phyloP scores from a whole-genome alignment of 1,140 invertebrate species.

The Cylas formicarius region DNA sequence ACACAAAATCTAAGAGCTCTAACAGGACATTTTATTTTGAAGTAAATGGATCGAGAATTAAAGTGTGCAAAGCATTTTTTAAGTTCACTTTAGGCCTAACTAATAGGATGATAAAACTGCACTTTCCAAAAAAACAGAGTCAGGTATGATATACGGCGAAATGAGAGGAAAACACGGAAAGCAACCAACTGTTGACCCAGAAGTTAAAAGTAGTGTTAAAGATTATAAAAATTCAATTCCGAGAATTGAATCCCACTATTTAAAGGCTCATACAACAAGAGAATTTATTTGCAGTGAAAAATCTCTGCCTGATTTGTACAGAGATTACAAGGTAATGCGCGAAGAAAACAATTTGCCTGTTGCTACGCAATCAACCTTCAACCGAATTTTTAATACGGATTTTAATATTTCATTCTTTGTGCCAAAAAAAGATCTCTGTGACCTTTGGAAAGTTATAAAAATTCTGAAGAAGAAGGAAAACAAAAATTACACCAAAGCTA shows the following conservation, averaged over 20 bases:
- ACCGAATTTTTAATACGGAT: conserved; percentile 28
- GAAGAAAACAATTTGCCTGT: conserved; percentile 5
- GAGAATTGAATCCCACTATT: conserved; percentile 24
- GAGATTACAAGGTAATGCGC: conserved; percentile 17
- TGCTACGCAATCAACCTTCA: conserved; percentile 9
- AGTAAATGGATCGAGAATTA: conserved; percentile 6
- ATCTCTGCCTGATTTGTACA: conserved; percentile 24
- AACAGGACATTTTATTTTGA: conserved; percentile 15
- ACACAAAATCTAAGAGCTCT: no score
- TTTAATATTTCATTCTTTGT: conserved; percentile 20
- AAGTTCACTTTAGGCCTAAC: conserved; percentile 7
- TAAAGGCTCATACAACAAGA: conserved; percentile 16
- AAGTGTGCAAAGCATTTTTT: conserved; percentile 11
- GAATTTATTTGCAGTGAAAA: conserved; percentile 23
- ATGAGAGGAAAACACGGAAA: conserved; percentile 8
- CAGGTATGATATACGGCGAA: conserved; percentile 6
- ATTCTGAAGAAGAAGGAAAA: conserved; percentile 27
- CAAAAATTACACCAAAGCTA: conserved; percentile 22
- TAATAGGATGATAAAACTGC: background rate
- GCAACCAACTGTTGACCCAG: conserved; percentile 9
- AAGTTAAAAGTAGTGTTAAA: conserved; percentile 13
- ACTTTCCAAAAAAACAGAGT: conserved; percentile 6
- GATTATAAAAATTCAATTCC: conserved; percentile 23
- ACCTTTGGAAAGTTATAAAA: conserved; percentile 35
- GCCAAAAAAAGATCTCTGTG: conserved; percentile 40